These are phyloP conservation scores for Cremastinae sp. DNA, from an alignment of 2,888 invertebrate genomes.

Conservation along the genomic window DNA sequence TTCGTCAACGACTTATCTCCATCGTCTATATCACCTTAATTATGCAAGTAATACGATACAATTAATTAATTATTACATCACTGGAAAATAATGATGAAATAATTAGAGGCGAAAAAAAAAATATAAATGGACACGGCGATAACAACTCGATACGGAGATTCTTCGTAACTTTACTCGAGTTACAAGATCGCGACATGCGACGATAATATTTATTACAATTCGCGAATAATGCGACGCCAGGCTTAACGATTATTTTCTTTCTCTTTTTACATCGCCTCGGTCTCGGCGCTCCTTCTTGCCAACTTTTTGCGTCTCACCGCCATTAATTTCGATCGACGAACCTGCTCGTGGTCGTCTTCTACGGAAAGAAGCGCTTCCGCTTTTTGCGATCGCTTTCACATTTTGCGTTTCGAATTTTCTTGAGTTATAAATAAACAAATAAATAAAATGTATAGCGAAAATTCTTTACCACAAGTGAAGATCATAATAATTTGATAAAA, in stretches of 20 bases:
- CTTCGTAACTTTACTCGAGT: conserved; percentile 23
- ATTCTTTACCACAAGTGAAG: too few species aligned
- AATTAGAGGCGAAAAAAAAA: background rate
- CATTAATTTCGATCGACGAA: conserved; percentile 37
- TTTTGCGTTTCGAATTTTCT: conserved; percentile 7
- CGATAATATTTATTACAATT: conserved; percentile 20
- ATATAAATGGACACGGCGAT: conserved; percentile 20
- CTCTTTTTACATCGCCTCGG: background rate
- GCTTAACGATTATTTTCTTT: too few species aligned
- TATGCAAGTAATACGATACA: too few species aligned
- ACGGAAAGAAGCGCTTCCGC: conserved; percentile 5
- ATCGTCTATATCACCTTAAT: too few species aligned
- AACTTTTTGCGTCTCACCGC: background rate
- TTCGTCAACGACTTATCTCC: too few species aligned
- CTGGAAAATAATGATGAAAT: too few species aligned
- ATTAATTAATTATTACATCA: background rate
- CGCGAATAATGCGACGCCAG: background rate
- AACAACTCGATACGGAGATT: conserved; percentile 41
- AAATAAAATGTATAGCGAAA: too few species aligned
- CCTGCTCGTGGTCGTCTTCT: conserved; percentile 18
- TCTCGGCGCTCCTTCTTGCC: conserved; percentile 21
- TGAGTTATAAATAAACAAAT: too few species aligned
- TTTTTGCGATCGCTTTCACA: conserved; percentile 45
- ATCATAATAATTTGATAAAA: too few species aligned
- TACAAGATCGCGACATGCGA: conserved; percentile 19